These are phyloP conservation scores for Luidia sarsii DNA, from an alignment of 53 echinoderm and acorn worm species.

Conservation along the genomic window DNA sequence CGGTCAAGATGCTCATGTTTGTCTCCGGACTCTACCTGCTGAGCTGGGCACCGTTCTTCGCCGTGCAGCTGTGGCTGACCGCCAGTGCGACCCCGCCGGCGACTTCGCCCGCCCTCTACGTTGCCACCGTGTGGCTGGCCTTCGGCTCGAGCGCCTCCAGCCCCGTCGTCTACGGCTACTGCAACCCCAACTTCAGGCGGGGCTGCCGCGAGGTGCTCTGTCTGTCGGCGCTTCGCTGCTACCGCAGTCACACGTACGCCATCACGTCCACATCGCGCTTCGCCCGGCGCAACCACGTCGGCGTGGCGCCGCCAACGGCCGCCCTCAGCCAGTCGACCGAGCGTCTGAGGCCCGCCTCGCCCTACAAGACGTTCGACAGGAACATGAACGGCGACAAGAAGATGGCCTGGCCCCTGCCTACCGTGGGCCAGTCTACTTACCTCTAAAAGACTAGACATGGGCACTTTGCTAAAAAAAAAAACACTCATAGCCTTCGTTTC, in stretches of 20 bases:
- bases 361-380: constrained; percentile 84
- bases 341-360: constrained; percentile 54
- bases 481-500: no score
- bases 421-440: constrained; percentile 50
- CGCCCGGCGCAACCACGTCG: constrained; percentile 81
- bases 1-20: constrained; percentile 93
- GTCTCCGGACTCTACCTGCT: constrained; percentile 81
- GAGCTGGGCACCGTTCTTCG: constrained; percentile 90
- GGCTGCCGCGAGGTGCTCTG: constrained; percentile 97
- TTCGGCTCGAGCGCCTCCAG: constrained; percentile 89
- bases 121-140: constrained; percentile 74
- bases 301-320: constrained; percentile 59
- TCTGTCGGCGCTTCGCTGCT: constrained; percentile 84
- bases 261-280: constrained; percentile 84
- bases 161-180: constrained; percentile 85
- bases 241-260: constrained; percentile 92
- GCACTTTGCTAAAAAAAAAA: no score
- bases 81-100: not conserved
- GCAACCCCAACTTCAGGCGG: constrained; percentile 95
- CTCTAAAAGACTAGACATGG: constrained; percentile 14
- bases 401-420: constrained; percentile 90
- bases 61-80: constrained; percentile 59
- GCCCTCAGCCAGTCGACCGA: constrained; percentile 25
- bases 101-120: constrained; percentile 41
- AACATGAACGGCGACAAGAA: constrained; percentile 94